These are phyloP conservation scores for Sturnus vulgaris DNA, from an alignment of 2,113 vertebrate genomes.

Conservation along the genomic window DNA sequence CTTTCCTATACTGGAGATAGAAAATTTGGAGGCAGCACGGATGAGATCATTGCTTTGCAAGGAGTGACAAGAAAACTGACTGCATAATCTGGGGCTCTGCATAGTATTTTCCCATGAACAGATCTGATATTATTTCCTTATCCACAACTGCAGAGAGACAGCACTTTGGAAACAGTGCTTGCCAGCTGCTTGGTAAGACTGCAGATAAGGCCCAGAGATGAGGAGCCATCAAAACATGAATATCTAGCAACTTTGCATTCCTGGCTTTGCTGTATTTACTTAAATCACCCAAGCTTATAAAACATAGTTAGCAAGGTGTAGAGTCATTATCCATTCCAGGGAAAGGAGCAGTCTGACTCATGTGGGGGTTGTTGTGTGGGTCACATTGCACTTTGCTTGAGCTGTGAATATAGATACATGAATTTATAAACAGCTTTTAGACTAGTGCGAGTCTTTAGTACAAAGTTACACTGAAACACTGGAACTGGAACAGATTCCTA, in stretches of 20 bases:
- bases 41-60: constrained; percentile 60
- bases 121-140: constrained; percentile 29
- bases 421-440: not conserved
- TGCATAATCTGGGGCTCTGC: not conserved
- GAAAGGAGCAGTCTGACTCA: not conserved
- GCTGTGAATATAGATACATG: not conserved
- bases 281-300: not conserved
- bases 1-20: constrained; percentile 46
- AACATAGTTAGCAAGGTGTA: not conserved
- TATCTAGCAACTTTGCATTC: constrained; percentile 6
- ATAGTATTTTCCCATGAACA: not conserved
- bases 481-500: not conserved
- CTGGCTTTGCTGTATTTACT: constrained; percentile 32
- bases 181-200: constrained; percentile 9
- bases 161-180: not conserved
- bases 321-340: not conserved
- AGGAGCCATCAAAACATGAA: constrained; percentile 38
- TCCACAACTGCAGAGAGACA: constrained; percentile 16
- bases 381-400: not conserved
- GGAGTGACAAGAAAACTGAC: constrained; percentile 33
- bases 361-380: not conserved
- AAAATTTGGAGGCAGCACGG: constrained; percentile 46
- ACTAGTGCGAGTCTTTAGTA: not conserved
- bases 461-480: not conserved
- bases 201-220: constrained; percentile 53